Percentiles rank a stretch among this genome's conserved stretches.
Conservation (phyloP, 2,888 invertebrate genomes). For the Physocephala rufipes region DNA sequence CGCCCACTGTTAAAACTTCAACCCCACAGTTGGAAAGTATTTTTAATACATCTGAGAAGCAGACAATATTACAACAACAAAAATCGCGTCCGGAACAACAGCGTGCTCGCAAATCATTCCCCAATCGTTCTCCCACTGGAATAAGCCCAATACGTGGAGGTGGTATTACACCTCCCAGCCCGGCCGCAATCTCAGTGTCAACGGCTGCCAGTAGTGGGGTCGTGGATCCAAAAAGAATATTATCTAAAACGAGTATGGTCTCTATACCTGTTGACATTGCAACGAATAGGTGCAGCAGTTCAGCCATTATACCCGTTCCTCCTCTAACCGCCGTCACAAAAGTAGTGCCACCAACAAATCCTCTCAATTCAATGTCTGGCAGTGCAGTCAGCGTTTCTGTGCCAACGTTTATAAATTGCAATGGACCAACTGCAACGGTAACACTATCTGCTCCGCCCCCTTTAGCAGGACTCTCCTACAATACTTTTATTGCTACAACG, state of each 20-base stretch:
- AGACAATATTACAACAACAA: slow-evolving; percentile 30
- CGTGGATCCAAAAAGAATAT: slow-evolving; percentile 41
- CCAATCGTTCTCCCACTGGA: slow-evolving; percentile 47
- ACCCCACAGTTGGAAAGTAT: not conserved
- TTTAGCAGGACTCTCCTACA: slow-evolving; percentile 53
- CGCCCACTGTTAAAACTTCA: too few species aligned
- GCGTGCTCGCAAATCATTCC: slow-evolving; percentile 64
- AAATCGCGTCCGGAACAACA: slow-evolving; percentile 36
- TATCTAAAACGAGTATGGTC: slow-evolving; percentile 62
- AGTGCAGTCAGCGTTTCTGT: not conserved
- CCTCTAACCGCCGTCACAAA: slow-evolving; percentile 61
- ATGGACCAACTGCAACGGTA: slow-evolving; percentile 26
- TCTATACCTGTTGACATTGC: slow-evolving; percentile 56
- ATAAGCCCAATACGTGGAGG: slow-evolving; percentile 34
- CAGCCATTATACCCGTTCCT: slow-evolving; percentile 54
- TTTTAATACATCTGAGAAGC: slow-evolving; percentile 12
- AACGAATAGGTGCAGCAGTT: slow-evolving; percentile 41
- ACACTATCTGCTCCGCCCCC: slow-evolving; percentile 54
- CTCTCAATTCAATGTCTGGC: not conserved
- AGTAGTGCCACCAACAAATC: slow-evolving; percentile 37
- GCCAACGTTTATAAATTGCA: slow-evolving; percentile 36
- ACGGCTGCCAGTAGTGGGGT: not conserved
- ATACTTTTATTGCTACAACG: slow-evolving; percentile 16
- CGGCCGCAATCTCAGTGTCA: slow-evolving; percentile 17
- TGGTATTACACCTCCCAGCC: slow-evolving; percentile 27